These are phyloP conservation scores for Orientallactaga bullata DNA, from an alignment of 2,113 vertebrate species.

Conservation along the genomic window DNA sequence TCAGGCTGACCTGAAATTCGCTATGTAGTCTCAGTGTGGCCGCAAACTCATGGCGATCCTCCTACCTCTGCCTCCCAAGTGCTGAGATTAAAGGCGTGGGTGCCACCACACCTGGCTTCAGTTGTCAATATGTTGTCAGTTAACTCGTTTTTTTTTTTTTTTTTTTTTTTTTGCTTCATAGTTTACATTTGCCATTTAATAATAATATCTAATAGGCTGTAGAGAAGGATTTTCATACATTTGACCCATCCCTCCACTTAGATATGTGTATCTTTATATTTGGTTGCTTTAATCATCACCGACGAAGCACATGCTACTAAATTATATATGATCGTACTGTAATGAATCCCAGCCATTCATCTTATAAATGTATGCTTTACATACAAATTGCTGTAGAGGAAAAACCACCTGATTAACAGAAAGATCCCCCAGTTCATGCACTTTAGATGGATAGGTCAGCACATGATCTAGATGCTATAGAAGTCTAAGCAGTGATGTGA, in stretches of 20 bases:
- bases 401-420: background rate
- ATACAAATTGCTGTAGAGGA: background rate
- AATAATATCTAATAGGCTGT: background rate
- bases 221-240: background rate
- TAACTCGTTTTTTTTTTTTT: too few species aligned
- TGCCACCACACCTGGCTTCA: too few species aligned
- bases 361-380: background rate
- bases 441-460: background rate
- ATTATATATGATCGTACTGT: background rate
- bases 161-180: too few species aligned
- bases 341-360: background rate
- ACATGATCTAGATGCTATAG: background rate
- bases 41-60: too few species aligned
- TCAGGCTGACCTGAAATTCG: too few species aligned
- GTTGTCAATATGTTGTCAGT: too few species aligned
- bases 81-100: too few species aligned
- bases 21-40: too few species aligned
- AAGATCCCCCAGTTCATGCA: background rate
- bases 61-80: too few species aligned
- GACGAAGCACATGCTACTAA: background rate
- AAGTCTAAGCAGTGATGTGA: background rate
- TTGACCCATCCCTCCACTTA: background rate
- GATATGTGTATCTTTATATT: background rate
- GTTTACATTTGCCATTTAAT: background rate
- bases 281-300: background rate